Conservation (phyloP, 2,113 vertebrate species). For the Nerophis ophidion region DNA sequence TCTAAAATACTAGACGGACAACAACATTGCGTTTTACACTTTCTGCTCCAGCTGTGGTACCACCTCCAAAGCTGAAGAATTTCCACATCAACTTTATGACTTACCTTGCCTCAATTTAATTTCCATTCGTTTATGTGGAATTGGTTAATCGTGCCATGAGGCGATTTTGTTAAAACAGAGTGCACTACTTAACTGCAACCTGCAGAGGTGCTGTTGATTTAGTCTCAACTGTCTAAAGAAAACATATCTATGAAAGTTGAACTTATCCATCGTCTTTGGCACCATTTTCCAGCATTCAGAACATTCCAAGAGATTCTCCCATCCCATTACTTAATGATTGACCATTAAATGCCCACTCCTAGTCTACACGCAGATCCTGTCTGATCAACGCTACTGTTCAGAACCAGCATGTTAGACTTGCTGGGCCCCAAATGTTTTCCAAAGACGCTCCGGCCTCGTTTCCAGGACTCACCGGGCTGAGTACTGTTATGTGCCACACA, state of each 20-base stretch:
- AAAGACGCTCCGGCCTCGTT: neutral
- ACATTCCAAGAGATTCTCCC: no score
- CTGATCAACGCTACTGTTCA: slow-evolving; percentile 13
- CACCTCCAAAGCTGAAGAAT: no score
- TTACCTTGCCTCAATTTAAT: no score
- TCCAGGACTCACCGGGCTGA: slow-evolving; percentile 6
- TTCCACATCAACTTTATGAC: no score
- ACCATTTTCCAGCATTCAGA: no score
- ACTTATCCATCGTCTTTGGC: no score
- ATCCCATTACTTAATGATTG: no score
- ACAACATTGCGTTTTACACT: no score
- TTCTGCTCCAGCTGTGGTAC: no score
- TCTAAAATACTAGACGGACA: no score
- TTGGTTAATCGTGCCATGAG: neutral
- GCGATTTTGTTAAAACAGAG: no score
- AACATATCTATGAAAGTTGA: neutral
- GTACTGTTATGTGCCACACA: slow-evolving; percentile 26
- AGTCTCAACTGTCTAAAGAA: neutral
- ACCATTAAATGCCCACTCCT: slow-evolving; percentile 20
- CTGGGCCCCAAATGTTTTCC: slow-evolving; percentile 27
- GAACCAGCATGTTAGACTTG: slow-evolving; percentile 28
- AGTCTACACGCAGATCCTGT: slow-evolving; percentile 13
- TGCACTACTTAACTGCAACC: neutral
- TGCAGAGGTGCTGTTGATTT: neutral
- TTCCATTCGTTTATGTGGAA: no score